Evolutionary conservation across 2,113 vertebrate species (phyloP).

Genomic region (Apus apus): DNA sequence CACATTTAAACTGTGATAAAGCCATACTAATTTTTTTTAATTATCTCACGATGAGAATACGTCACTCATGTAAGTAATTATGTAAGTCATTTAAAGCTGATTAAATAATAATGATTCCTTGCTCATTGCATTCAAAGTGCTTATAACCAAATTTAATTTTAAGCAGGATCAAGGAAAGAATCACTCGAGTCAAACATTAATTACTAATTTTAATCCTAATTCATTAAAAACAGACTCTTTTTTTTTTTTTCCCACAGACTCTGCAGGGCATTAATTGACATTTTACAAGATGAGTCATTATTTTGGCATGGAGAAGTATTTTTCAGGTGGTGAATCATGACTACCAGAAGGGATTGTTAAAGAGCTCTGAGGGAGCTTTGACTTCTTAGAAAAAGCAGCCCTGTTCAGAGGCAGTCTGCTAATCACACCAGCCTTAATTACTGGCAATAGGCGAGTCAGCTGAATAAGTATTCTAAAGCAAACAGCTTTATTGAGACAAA

Average conservation of each 20-base stretch:
- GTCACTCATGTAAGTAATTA: constrained; percentile 26
- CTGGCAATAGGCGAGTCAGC: neutral
- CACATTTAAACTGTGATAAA: constrained; percentile 38
- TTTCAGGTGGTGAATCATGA: neutral
- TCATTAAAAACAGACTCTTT: constrained; percentile 14
- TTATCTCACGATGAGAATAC: constrained; percentile 42
- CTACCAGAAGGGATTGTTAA: neutral
- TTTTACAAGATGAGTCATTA: constrained; percentile 17
- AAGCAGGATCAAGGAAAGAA: constrained; percentile 58
- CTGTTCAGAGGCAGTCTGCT: neutral
- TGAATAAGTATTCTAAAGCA: neutral
- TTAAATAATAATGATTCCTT: constrained; percentile 61
- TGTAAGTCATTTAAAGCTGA: constrained; percentile 60
- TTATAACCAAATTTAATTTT: constrained; percentile 58
- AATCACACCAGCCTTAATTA: neutral
- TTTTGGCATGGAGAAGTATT: neutral
- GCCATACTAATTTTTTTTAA: constrained; percentile 55
- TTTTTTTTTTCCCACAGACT: constrained; percentile 12
- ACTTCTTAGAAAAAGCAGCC: neutral
- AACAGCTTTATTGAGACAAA: neutral
- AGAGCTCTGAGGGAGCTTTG: neutral
- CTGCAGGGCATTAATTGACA: constrained; percentile 30
- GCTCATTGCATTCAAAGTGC: constrained; percentile 18
- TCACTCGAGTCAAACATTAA: constrained; percentile 47
- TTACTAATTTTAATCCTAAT: constrained; percentile 43